A percentile compares a stretch with the other conserved stretches of the same genome.
Conservation (phyloP, 2,797 vertebrate genomes). For the Rhabdomys pumilio region DNA sequence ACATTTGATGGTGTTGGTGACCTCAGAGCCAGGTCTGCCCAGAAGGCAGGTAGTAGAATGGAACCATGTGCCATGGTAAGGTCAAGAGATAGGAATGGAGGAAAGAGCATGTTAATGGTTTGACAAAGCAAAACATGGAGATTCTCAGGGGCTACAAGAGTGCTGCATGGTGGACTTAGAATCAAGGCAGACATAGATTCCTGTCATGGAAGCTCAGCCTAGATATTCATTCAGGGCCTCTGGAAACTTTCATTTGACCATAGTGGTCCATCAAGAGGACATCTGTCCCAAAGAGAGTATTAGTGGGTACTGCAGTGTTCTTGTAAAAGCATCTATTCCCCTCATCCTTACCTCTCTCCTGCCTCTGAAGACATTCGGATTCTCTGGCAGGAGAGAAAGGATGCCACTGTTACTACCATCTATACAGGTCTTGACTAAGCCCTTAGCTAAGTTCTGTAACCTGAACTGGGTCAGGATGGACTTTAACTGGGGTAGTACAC, state of each 20-base stretch:
- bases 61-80: not conserved
- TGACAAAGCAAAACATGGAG: not conserved
- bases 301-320: not conserved
- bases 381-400: not conserved
- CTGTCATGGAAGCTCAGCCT: not conserved
- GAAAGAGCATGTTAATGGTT: not conserved
- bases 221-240: not conserved
- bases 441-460: not conserved
- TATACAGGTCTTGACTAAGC: not conserved
- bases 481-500: not conserved
- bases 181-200: not conserved
- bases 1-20: not conserved
- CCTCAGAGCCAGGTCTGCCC: not conserved
- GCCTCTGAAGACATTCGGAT: not conserved
- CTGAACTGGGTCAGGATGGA: not conserved
- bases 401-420: not conserved
- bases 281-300: not conserved
- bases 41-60: not conserved
- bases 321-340: not conserved
- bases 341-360: not conserved
- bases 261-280: not conserved
- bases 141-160: not conserved
- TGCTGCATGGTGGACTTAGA: not conserved
- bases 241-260: not conserved
- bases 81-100: not conserved